phyloP scores from a whole-genome alignment of 1,140 invertebrate species.

The Drosophila rhopaloa region DNA sequence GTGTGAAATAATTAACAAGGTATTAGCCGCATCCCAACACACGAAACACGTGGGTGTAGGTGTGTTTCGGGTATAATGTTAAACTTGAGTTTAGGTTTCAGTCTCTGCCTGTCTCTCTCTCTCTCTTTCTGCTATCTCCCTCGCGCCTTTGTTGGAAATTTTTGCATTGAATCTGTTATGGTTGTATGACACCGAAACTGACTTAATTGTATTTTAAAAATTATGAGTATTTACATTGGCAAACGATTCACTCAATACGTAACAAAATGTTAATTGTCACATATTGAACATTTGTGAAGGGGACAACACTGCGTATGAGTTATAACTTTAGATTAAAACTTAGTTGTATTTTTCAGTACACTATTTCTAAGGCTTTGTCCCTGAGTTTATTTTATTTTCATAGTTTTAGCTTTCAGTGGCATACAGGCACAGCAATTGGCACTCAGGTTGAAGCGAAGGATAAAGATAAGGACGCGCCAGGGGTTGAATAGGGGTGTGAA shows the following conservation, averaged over 20 bases:
- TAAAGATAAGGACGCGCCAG: slow-evolving; percentile 5
- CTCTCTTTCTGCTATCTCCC: background rate
- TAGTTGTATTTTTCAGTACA: no score
- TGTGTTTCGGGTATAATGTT: slow-evolving; percentile 22
- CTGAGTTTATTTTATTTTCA: background rate
- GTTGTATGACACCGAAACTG: background rate
- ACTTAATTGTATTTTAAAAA: background rate
- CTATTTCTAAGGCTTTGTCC: no score
- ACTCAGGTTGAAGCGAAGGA: slow-evolving; percentile 3
- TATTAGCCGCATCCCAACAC: slow-evolving; percentile 36
- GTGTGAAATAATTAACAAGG: slow-evolving; percentile 47
- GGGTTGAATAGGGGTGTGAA: background rate
- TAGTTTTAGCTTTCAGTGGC: background rate
- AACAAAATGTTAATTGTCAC: no score
- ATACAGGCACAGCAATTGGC: background rate
- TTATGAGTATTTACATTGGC: background rate
- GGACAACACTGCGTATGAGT: slow-evolving; percentile 4
- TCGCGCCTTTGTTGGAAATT: background rate
- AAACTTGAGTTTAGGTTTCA: slow-evolving; percentile 24
- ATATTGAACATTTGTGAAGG: no score
- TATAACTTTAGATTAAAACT: background rate
- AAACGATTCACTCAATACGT: no score
- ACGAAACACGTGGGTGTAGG: background rate
- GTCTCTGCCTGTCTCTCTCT: background rate
- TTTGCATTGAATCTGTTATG: slow-evolving; percentile 4